These are phyloP conservation scores for Drosophila seclusa DNA, from an alignment of 2,888 invertebrate species.

Conservation along the genomic window DNA sequence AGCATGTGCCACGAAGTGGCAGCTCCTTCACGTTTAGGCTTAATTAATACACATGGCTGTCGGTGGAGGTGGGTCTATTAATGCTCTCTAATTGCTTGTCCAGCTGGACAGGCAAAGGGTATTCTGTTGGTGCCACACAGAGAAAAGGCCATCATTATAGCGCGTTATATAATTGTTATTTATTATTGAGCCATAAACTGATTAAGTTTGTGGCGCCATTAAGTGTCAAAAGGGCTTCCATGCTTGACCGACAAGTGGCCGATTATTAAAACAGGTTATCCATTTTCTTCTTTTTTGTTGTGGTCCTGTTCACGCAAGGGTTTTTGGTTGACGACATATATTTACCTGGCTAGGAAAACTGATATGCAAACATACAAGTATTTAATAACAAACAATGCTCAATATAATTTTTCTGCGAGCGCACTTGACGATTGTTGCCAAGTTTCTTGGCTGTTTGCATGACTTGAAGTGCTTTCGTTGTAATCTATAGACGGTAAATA, in stretches of 20 bases:
- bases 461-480: constrained; percentile 10
- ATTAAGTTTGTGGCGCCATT: constrained; percentile 33
- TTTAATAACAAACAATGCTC: constrained; percentile 1
- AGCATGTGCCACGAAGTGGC: constrained; percentile 23
- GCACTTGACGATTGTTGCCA: neutral
- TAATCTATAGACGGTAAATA: constrained; percentile 14
- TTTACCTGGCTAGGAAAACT: neutral
- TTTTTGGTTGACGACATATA: constrained; percentile 8
- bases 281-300: neutral
- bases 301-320: neutral
- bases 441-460: constrained; percentile 21
- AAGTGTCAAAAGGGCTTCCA: constrained; percentile 37
- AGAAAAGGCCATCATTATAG: constrained; percentile 36
- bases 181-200: constrained; percentile 58
- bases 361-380: neutral
- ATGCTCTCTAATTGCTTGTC: constrained; percentile 58
- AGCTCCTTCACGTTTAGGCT: constrained; percentile 37
- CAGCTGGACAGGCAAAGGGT: neutral
- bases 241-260: constrained; percentile 39
- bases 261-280: constrained; percentile 51
- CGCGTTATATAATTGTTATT: constrained; percentile 66
- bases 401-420: constrained; percentile 4
- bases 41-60: constrained; percentile 67
- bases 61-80: constrained; percentile 44
- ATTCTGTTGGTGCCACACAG: neutral